phyloP scores from a whole-genome alignment of 2,888 invertebrate genomes.

The Lochmaea crataegi region DNA sequence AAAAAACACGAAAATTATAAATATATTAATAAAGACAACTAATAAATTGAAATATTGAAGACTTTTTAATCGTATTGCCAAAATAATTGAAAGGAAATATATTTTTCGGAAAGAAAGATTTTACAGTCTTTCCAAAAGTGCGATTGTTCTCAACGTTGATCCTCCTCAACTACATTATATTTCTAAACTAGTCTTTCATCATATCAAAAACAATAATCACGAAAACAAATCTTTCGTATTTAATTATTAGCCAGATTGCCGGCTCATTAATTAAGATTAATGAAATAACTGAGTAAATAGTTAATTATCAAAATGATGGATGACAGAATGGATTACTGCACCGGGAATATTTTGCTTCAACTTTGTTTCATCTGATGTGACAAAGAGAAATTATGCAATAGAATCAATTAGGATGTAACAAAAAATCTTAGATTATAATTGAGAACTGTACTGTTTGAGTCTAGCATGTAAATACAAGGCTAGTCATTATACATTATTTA shows the following conservation, averaged over 20 bases:
- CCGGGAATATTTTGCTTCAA: conserved; percentile 18
- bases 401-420: not conserved
- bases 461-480: not conserved
- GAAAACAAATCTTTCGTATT: not conserved
- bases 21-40: too few relatives aligned
- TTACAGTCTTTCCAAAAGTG: too few relatives aligned
- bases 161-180: too few relatives aligned
- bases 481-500: too few relatives aligned
- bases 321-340: conserved; percentile 33
- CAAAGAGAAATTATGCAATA: conserved; percentile 7
- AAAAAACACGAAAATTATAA: too few relatives aligned
- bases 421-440: not conserved
- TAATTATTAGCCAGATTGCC: conserved; percentile 29
- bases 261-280: conserved; percentile 36
- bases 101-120: too few relatives aligned
- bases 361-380: conserved; percentile 4
- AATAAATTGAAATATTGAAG: too few relatives aligned
- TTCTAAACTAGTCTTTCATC: not conserved
- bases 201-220: not conserved
- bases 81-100: too few relatives aligned
- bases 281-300: conserved; percentile 26
- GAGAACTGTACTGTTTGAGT: too few relatives aligned
- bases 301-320: conserved; percentile 36
- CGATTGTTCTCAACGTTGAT: too few relatives aligned
- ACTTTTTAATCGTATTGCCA: too few relatives aligned